These are phyloP conservation scores for Anaspis maculata DNA, from an alignment of 2,888 invertebrate genomes.

Conservation along the genomic window DNA sequence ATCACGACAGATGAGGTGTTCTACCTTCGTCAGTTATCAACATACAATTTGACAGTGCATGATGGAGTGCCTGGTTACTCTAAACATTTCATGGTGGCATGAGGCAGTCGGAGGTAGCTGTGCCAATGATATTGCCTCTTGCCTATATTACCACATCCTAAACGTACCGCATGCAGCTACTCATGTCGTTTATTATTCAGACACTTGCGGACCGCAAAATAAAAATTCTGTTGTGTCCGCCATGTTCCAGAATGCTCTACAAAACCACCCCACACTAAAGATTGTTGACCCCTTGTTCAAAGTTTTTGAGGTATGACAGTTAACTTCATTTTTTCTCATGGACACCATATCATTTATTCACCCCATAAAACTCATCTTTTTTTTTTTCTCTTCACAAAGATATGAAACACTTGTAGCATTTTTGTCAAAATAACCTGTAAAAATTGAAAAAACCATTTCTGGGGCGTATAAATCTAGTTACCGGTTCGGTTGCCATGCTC, in stretches of 20 bases:
- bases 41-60: conserved; percentile 12
- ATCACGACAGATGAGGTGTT: conserved; percentile 2
- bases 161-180: conserved; percentile 8
- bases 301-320: too few species aligned
- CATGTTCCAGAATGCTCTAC: not conserved
- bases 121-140: conserved; percentile 17
- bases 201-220: conserved; percentile 24
- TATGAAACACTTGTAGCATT: too few species aligned
- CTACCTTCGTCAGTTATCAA: conserved; percentile 10
- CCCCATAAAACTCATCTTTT: too few species aligned
- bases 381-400: too few species aligned
- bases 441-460: too few species aligned
- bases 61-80: conserved; percentile 2
- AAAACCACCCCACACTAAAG: not conserved
- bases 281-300: conserved; percentile 5
- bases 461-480: too few species aligned
- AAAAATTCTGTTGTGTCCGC: conserved; percentile 12
- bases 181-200: conserved; percentile 23
- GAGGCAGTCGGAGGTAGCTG: conserved; percentile 15
- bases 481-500: too few species aligned
- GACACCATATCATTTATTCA: too few species aligned
- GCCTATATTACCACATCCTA: conserved; percentile 11
- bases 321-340: too few species aligned
- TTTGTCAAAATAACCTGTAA: too few species aligned
- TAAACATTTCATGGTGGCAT: conserved; percentile 20